Conservation (phyloP, 2,888 invertebrate genomes). For the Campopleginae sp. region DNA sequence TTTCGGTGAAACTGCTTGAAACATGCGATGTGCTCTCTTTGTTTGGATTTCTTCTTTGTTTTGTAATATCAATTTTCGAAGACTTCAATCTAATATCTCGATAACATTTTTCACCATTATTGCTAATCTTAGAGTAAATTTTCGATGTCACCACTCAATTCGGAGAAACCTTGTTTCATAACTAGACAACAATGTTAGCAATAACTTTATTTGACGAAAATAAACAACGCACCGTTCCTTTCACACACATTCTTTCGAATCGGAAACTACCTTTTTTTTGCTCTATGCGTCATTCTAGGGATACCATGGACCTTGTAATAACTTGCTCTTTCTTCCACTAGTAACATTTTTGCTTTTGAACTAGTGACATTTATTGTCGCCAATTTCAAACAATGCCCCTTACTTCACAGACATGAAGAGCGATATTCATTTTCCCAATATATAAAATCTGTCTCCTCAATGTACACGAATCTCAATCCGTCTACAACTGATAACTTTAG, state of each 20-base stretch:
- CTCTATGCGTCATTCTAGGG: conserved; percentile 17
- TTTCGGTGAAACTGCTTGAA: conserved; percentile 41
- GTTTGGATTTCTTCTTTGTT: conserved; percentile 42
- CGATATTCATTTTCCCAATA: neutral
- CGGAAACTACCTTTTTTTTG: neutral
- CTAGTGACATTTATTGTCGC: neutral
- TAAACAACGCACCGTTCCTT: conserved; percentile 54
- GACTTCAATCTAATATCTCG: neutral
- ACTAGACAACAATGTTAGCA: conserved; percentile 16
- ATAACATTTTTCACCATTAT: neutral
- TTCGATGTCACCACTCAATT: neutral
- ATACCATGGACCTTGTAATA: neutral
- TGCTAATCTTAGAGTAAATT: neutral
- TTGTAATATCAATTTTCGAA: conserved; percentile 26
- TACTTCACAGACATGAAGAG: neutral
- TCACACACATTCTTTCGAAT: conserved; percentile 8
- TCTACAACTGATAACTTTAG: neutral
- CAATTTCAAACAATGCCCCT: neutral
- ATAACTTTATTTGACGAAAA: conserved; percentile 32
- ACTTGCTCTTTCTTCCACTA: conserved; percentile 1
- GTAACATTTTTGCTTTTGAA: neutral
- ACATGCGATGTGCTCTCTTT: conserved; percentile 39
- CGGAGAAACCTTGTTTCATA: conserved; percentile 1
- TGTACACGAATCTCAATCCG: neutral
- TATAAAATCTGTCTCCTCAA: neutral